Percentiles rank a stretch among this genome's conserved stretches.
Conservation (phyloP, 2,888 invertebrate genomes). For the Bruchidius siliquastri region DNA sequence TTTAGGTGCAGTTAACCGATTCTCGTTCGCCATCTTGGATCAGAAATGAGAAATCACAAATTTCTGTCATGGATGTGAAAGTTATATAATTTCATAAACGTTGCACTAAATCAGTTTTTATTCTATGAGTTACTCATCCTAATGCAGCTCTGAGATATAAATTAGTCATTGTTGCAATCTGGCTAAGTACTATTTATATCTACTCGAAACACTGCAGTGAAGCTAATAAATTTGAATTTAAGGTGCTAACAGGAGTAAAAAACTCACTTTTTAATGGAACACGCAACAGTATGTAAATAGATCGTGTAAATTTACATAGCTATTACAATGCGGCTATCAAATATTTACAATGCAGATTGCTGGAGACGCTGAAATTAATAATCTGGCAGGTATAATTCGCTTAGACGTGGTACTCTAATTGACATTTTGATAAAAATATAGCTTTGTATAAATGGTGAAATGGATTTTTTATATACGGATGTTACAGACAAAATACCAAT, state of each 20-base stretch:
- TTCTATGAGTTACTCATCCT: too few species aligned
- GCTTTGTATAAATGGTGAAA: too few species aligned
- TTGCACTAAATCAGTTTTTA: too few species aligned
- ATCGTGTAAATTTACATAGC: conserved; percentile 32
- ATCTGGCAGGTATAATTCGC: conserved; percentile 7
- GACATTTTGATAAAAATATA: too few species aligned
- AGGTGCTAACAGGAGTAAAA: conserved; percentile 27
- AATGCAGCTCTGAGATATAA: too few species aligned
- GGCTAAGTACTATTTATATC: not conserved
- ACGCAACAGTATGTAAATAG: conserved; percentile 26
- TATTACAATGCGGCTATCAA: conserved; percentile 31
- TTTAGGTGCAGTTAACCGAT: too few species aligned
- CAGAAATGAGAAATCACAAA: too few species aligned
- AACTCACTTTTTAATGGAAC: conserved; percentile 21
- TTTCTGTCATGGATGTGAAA: too few species aligned
- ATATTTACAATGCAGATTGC: conserved; percentile 36
- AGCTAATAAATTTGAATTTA: conserved; percentile 25
- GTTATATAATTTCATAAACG: too few species aligned
- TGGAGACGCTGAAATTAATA: conserved; percentile 29
- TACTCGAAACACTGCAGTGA: conserved; percentile 15
- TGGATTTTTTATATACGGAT: too few species aligned
- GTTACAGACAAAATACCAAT: too few species aligned
- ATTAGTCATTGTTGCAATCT: not conserved
- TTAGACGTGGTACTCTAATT: not conserved
- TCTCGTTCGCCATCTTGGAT: too few species aligned